These are phyloP conservation scores for Tinamus guttatus DNA, from an alignment of 2,113 vertebrate species.

Conservation along the genomic window DNA sequence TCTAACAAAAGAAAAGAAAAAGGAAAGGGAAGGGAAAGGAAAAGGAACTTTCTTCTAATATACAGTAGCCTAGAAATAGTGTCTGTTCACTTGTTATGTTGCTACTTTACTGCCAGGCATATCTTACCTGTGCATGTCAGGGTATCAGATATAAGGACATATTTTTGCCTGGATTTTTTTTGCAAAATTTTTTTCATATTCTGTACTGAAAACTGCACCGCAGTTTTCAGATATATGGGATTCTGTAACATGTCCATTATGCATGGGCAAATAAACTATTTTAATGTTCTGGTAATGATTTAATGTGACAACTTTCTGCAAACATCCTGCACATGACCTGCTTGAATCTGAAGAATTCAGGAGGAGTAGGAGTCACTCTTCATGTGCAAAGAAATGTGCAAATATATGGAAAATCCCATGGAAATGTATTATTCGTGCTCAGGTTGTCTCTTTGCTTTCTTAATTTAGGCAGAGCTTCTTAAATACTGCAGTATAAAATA, in stretches of 20 bases:
- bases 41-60: not conserved
- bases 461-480: not conserved
- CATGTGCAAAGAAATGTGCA: not conserved
- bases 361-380: not conserved
- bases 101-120: not conserved
- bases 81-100: not conserved
- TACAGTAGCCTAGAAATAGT: not conserved
- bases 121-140: not conserved
- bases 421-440: not conserved
- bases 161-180: not conserved
- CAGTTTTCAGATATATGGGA: not conserved
- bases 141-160: not conserved
- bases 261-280: not conserved
- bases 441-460: not conserved
- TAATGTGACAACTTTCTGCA: not conserved
- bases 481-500: not conserved
- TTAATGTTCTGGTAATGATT: not conserved
- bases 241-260: not conserved
- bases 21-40: not conserved
- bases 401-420: not conserved
- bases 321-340: not conserved
- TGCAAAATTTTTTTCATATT: not conserved
- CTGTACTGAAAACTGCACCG: not conserved
- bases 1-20: not conserved
- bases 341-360: not conserved